Evolutionary conservation across 2,888 invertebrate species (phyloP), one percentile per base, ranked within the genome.

Genomic region (Caenorhabditis doughertyi): DNA sequence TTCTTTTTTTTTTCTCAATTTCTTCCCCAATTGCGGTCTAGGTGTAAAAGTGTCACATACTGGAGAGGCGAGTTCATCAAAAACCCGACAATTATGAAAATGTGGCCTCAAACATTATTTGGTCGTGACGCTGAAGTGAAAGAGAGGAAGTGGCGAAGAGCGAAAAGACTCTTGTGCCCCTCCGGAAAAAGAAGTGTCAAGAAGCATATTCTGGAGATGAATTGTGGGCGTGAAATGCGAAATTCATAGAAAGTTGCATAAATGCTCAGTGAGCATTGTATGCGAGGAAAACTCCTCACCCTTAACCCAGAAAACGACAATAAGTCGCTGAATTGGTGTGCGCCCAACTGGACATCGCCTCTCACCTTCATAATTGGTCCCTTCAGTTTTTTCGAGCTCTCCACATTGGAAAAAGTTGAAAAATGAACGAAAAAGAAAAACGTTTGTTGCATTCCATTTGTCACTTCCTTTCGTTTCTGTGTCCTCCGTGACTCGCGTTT

Each of bases 241-340:
- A 81, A 77, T 82, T 82, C 82, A 82, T 82, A 82, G 82, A 77
- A 82, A 82, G 77, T 82, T 82, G 82, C 82, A 82, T 82, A 81
- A 76, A 81, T 72, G 81, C 81, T 81, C 79, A 65, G 25, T 55
- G 77, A 77, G 77, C 68, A 68, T 77, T 77, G 77, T 77, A 77
- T 68, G 67, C 62, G 62, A 44, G 42, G 58, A 27, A 51, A 53
- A 16, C 55, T 35, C 21, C 8, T 39, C 11, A 1, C 27, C n/a
- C 25, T 58, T n/a, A n/a, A n/a, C 23, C 11, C 21, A 2, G 13
- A 27, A 35, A 42, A 56, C 81, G 70, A 81, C 81, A 81, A 81
- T 81, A 81, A 81, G 79, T 72, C 71, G 49, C 23, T 71, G 72
- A 70, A 71, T 71, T 79, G 70, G 79, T 79, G 79, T 79, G 79